A percentile compares a stretch with the other conserved stretches of the same genome.
These are phyloP conservation scores for Carterocephalus palaemon DNA, from an alignment of 2,888 invertebrate species.

Conservation along the genomic window DNA sequence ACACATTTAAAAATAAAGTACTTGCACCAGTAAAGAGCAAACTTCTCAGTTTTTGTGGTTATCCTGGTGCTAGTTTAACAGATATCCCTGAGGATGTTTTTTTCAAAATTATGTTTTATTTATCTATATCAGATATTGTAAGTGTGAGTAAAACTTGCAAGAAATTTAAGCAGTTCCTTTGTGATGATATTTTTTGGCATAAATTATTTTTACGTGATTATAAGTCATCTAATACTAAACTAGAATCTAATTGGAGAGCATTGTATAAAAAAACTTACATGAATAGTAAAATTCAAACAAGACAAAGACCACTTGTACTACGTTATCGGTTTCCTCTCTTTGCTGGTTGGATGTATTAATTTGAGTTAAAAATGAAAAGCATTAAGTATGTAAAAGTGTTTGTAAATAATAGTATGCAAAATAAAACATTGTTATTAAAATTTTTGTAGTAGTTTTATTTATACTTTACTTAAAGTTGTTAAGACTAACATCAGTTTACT, in stretches of 20 bases:
- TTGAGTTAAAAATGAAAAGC: too few relatives aligned
- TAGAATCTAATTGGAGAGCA: constrained; percentile 47
- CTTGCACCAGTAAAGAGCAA: constrained; percentile 76
- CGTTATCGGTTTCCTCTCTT: too few relatives aligned
- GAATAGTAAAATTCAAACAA: constrained; percentile 22
- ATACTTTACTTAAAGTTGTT: too few relatives aligned
- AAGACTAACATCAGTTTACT: too few relatives aligned
- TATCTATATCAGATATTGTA: constrained; percentile 50
- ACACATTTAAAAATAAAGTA: constrained; percentile 75
- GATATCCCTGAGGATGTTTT: constrained; percentile 68
- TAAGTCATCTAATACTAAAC: constrained; percentile 31
- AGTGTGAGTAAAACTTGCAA: constrained; percentile 54
- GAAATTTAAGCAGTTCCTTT: constrained; percentile 46
- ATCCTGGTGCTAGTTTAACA: constrained; percentile 64
- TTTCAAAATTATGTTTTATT: constrained; percentile 48
- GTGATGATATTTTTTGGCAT: constrained; percentile 59
- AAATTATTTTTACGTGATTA: constrained; percentile 58
- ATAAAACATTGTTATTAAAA: too few relatives aligned
- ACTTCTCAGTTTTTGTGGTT: constrained; percentile 69
- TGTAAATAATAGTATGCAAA: too few relatives aligned
- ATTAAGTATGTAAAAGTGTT: too few relatives aligned
- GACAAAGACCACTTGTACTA: too few relatives aligned
- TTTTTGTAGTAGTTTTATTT: too few relatives aligned
- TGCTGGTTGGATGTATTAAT: too few relatives aligned
- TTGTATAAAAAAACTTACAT: constrained; percentile 48